These are phyloP conservation scores for Ophraella communa DNA, from an alignment of 2,888 invertebrate species.

Conservation along the genomic window DNA sequence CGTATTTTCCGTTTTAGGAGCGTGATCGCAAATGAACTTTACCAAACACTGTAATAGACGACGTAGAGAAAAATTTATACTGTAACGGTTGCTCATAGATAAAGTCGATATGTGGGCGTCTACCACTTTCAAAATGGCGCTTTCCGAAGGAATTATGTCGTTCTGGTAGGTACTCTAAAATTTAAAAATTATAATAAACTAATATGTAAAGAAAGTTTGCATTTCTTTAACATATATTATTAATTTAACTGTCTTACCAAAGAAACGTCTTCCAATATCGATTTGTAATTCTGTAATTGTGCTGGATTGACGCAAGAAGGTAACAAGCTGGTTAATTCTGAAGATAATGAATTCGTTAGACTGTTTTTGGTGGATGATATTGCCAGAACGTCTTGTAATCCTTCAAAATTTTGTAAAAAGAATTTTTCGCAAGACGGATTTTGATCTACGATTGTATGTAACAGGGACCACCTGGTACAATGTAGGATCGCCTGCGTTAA, in stretches of 20 bases:
- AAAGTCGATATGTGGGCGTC: conserved; percentile 70
- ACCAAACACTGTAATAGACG: conserved; percentile 70
- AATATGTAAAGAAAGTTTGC: too few relatives aligned
- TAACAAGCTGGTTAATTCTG: conserved; percentile 64
- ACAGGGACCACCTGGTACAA: conserved; percentile 65
- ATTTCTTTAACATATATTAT: not conserved
- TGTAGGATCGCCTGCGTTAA: conserved; percentile 71
- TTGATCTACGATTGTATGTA: conserved; percentile 56
- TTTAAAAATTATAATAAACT: conserved; percentile 8
- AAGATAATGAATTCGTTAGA: conserved; percentile 55
- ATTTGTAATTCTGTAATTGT: conserved; percentile 69
- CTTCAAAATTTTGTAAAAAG: conserved; percentile 60
- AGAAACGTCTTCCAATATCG: conserved; percentile 64
- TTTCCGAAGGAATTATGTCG: conserved; percentile 84
- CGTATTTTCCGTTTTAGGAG: conserved; percentile 68
- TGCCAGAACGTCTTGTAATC: conserved; percentile 59
- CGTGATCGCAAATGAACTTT: conserved; percentile 69
- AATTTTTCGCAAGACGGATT: conserved; percentile 59
- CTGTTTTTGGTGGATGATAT: conserved; percentile 58
- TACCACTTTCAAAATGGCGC: conserved; percentile 79
- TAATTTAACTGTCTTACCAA: conserved; percentile 60
- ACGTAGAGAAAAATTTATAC: conserved; percentile 69
- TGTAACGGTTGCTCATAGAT: conserved; percentile 66
- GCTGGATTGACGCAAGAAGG: conserved; percentile 65
- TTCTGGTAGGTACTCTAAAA: conserved; percentile 73